Evolutionary conservation across 2,888 invertebrate species (phyloP), one percentile per base, ranked within the genome.

Genomic region (Drosophila borborema): DNA sequence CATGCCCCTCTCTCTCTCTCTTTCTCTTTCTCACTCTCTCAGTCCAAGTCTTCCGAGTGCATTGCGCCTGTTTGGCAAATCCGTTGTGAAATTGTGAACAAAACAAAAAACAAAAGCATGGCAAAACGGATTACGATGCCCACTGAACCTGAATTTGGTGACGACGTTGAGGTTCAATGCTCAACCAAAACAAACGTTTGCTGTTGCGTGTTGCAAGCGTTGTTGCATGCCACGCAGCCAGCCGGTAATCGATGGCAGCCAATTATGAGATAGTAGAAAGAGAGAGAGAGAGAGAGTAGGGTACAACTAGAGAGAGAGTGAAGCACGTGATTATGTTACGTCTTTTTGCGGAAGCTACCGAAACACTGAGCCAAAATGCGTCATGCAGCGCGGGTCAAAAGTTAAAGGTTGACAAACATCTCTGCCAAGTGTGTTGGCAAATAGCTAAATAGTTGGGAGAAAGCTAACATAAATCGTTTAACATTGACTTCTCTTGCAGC

Each of bases 111-210:
- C 53, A 76, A 71, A 74, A 46, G 53, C 58, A 60, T 49, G 60
- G 48, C 78, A 55, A 67, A 67, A 72, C 58, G 72, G 65, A 72
- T 75, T 75, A 62, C 75, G 69, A 45, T 78, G 79, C 59, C 16
- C 40, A 56, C 65, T 83, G 89, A 80, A 89, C 77, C 81, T 86
- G 75, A 78, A 48, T 72, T 81, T 81, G 77, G 66, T 65, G 81
- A 82, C 78, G 63, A 55, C 61, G 70, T 79, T 77, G 81, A 86
- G 89, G 86, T 90, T 90, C 86, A 90, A 88, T 81, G 90, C 76
- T 68, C 43, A 62, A 28, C 54, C 54, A 8, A 38, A 54, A 9
- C 20, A 36, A 54, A 54, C 34, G 54, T 55, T n/a, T 51, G 56
- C 54, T 36, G 46, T 78, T 73, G 81, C 76, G 76, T 81, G 81